These are phyloP conservation scores for Hapalemur alaotrensis DNA, from an alignment of 2,797 vertebrate species.

Conservation along the genomic window DNA sequence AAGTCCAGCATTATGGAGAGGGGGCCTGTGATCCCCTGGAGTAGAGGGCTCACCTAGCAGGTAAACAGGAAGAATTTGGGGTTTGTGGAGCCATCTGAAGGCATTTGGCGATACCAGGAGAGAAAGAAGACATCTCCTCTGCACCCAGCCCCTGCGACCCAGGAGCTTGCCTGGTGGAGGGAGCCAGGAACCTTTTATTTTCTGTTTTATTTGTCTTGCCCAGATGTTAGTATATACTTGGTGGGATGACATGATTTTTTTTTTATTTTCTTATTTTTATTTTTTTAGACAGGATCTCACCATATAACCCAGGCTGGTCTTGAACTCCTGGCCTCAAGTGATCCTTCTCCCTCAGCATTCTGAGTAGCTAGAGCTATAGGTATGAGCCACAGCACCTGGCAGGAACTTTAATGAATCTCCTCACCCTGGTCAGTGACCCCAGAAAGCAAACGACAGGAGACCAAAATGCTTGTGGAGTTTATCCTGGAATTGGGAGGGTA, in stretches of 20 bases:
- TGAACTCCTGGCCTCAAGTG: background rate
- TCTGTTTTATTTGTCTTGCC: background rate
- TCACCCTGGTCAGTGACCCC: background rate
- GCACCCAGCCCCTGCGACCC: background rate
- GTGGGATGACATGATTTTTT: background rate
- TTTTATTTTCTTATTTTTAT: background rate
- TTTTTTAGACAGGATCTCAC: background rate
- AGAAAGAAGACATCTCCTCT: background rate
- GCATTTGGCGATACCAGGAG: background rate
- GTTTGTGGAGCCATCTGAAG: background rate
- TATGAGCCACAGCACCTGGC: background rate
- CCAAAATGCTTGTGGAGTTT: background rate
- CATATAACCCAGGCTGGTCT: background rate
- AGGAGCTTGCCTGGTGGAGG: background rate
- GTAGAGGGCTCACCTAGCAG: background rate
- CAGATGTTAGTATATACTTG: background rate
- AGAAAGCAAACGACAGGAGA: background rate
- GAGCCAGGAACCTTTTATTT: background rate
- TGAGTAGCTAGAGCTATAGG: background rate
- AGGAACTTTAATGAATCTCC: background rate
- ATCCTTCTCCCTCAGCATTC: background rate
- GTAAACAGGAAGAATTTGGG: background rate
- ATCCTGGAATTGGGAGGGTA: background rate
- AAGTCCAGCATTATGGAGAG: background rate
- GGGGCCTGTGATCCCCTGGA: background rate